Percentiles rank a stretch among this genome's conserved stretches.
Evolutionary conservation across 2,113 vertebrate genomes (phyloP).

Genomic region (Prionailurus viverrinus): DNA sequence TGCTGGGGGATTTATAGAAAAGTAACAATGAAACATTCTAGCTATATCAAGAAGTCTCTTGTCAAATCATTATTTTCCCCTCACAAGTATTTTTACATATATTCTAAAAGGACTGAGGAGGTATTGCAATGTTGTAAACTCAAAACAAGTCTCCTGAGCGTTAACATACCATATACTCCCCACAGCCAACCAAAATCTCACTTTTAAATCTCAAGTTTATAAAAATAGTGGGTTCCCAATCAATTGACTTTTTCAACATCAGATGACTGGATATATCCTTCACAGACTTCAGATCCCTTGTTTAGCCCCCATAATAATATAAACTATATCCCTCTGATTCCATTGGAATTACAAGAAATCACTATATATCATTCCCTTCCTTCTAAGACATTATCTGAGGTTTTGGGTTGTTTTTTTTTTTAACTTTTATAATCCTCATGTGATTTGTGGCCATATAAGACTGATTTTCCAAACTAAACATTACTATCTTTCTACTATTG

Average conservation of each 20-base stretch:
- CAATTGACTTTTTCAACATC: neutral
- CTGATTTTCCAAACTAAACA: slow-evolving; percentile 44
- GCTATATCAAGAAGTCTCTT: slow-evolving; percentile 34
- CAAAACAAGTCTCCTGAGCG: slow-evolving; percentile 39
- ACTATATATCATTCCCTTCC: neutral
- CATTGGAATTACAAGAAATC: slow-evolving; percentile 14
- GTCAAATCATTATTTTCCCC: slow-evolving; percentile 52
- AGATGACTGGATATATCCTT: neutral
- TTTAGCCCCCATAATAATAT: neutral
- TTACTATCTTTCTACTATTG: neutral
- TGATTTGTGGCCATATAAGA: slow-evolving; percentile 21
- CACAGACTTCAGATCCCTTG: neutral
- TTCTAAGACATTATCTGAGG: neutral
- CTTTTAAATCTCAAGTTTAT: neutral
- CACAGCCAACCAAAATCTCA: slow-evolving; percentile 31
- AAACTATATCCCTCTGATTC: neutral
- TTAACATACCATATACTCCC: slow-evolving; percentile 19
- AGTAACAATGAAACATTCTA: neutral
- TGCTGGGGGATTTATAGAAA: neutral
- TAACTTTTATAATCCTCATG: neutral
- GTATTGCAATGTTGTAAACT: slow-evolving; percentile 61
- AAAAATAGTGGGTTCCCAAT: slow-evolving; percentile 44
- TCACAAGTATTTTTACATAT: slow-evolving; percentile 60
- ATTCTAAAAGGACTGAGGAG: slow-evolving; percentile 56
- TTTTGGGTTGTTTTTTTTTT: neutral